Base-by-base conservation (phyloP, 2,888 invertebrate genomes). In the Drosophila borealis region DNA sequence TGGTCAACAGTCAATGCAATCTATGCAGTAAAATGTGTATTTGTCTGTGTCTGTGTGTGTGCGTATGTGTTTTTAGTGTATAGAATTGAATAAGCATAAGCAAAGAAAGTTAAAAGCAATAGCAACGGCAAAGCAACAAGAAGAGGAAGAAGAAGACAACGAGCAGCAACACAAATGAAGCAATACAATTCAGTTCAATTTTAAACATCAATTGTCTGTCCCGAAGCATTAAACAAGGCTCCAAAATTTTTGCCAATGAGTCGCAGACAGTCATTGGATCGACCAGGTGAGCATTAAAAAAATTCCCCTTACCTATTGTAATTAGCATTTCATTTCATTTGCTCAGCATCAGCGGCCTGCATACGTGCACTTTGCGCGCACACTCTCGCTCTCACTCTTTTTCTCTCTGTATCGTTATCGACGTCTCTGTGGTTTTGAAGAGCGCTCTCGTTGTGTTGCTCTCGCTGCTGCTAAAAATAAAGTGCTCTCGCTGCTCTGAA, bases 241-340 rank as follows among this genome's bases (percentile, higher is more conserved):
- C 68, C 88, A 69, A 85, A 85, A 88, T 78, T 80, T 82, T 85
- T 83, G 88, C 88, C 88, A 88, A 88, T 88, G 88, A 88, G 89
- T 88, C 88, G 88, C 86, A 89, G 88, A 88, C 88, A 88, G 90
- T 88, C 88, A 88, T 88, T 88, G 88, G 88, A 88, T 88, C 89
- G 88, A 89, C 88, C 90, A 88, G 88, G 88, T 88, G 89, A 89
- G 85, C 57, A 79, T 59, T 51, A 49, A 74, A 63, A 74, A 64
- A n/a, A 46, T 37, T 74, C 56, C 64, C 76, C 65, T 63, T 74
- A 70, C 70, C 76, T 79, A 70, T 76, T 77, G 77, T 77, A 77
- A 77, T 79, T 77, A 77, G 62, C 65, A 62, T 74, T 79, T 79
- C 70, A 74, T 69, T 78, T 62, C 61, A 75, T 70, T 77, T 80